A percentile compares a stretch with the other conserved stretches of the same genome.
Evolutionary conservation across 1,140 invertebrate genomes (phyloP).

Genomic region (Drosophila lini): DNA sequence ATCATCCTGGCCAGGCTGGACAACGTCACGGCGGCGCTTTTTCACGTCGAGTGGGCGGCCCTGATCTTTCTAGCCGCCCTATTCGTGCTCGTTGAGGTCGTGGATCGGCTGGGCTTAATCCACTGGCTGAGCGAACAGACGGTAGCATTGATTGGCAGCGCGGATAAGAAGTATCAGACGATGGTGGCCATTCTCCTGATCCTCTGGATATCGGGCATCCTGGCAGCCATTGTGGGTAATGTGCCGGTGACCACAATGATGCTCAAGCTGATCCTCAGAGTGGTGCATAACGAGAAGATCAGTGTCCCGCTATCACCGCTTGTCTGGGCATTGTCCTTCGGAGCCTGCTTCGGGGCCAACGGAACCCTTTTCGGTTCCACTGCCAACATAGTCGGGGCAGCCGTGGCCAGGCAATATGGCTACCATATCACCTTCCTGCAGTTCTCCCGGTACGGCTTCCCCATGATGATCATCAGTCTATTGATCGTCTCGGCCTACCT

Average conservation of each 20-base stretch:
- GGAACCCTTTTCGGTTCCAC: conserved; percentile 2
- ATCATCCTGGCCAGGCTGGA: neutral
- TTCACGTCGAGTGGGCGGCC: neutral
- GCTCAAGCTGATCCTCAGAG: neutral
- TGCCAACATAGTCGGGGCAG: neutral
- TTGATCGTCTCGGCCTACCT: neutral
- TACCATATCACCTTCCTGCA: neutral
- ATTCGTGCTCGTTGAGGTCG: neutral
- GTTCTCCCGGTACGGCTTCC: neutral
- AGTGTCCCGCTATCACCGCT: neutral
- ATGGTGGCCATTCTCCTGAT: neutral
- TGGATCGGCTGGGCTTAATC: neutral
- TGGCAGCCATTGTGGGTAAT: neutral
- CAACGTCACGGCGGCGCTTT: neutral
- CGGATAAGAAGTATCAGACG: neutral
- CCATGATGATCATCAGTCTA: neutral
- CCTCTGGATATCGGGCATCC: neutral
- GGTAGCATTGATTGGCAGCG: neutral
- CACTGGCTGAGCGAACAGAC: neutral
- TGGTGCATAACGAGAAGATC: neutral
- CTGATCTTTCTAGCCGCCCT: neutral
- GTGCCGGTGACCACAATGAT: conserved; percentile 1
- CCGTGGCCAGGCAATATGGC: neutral
- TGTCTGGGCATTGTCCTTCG: neutral
- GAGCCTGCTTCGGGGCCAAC: neutral